Evolutionary conservation across 2,113 vertebrate genomes (phyloP), one percentile per base, ranked within the genome.

Genomic region (Hymenochirus boettgeri): DNA sequence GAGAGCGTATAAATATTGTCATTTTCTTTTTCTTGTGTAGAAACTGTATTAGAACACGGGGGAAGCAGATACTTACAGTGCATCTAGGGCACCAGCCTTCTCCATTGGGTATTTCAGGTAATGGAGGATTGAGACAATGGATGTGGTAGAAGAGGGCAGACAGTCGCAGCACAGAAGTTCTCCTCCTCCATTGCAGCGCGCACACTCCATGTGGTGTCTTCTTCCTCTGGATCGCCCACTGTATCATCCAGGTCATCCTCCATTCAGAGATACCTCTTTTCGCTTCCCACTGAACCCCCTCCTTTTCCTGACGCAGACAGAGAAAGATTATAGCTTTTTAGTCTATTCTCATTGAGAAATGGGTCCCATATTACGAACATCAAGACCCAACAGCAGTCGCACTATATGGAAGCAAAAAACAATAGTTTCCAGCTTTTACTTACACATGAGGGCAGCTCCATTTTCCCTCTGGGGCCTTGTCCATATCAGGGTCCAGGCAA

Each of bases 401-500:
- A n/a, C n/a, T n/a, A n/a, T n/a, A n/a, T n/a, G n/a, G n/a, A n/a
- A n/a, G n/a, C n/a, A n/a, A n/a, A n/a, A n/a, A n/a, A n/a, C n/a
- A n/a, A n/a, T n/a, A n/a, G n/a, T n/a, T n/a, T n/a, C n/a, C n/a
- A n/a, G n/a, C n/a, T n/a, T n/a, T n/a, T n/a, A 93, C 96, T 91
- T 82, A 99, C 96, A 61, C 96, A 99, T 99, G 96, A 3, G 95
- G 96, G 76, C 96, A 99, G 85, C 96, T 99, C 96, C 96, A 99
- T 69, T 95, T 98, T 76, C 95, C 96, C 83, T 98, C 96, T 0
- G 96, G 96, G n/a, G 96, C 95, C 77, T 96, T 99, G 77, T 99
- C 96, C 96, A 99, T 97, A 73, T 99, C 96, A 0, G 96, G 96
- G 72, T 99, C 96, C 79, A 99, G 85, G 77, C 95, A 99, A 71